Conservation (phyloP, 2,113 vertebrate species). For the Rhizomys pruinosus region DNA sequence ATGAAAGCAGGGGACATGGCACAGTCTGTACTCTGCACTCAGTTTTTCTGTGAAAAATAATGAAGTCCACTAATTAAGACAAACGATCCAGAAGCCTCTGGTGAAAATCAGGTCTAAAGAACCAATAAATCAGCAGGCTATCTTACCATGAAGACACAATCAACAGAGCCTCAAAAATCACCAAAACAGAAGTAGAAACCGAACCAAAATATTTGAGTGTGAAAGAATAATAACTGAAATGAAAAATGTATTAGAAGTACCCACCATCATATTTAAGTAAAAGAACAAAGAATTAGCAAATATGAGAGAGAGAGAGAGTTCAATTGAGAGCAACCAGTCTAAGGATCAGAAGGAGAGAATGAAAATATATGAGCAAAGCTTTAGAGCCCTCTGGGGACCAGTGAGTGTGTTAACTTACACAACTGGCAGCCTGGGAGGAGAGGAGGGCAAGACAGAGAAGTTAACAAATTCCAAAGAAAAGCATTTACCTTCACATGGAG, state of each 20-base stretch:
- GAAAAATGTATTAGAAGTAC: neutral
- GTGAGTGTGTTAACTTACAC: neutral
- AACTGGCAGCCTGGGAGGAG: neutral
- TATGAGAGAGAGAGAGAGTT: too few species aligned
- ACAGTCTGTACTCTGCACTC: neutral
- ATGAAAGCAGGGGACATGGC: neutral
- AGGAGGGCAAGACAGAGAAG: neutral
- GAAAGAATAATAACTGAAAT: neutral
- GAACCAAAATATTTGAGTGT: neutral
- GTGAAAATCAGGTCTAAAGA: neutral
- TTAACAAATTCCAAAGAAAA: neutral
- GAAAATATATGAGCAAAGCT: neutral
- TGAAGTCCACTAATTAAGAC: neutral
- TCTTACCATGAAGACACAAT: neutral
- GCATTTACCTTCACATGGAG: neutral
- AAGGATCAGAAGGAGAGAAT: neutral
- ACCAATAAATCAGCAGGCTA: neutral
- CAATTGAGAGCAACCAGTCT: neutral
- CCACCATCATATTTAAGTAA: neutral
- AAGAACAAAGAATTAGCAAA: neutral
- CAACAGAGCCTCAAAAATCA: neutral
- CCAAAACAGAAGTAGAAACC: neutral
- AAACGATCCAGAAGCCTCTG: neutral
- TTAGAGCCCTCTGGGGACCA: neutral
- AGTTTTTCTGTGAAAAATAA: neutral